Percentiles rank a stretch among this genome's conserved stretches.
Conservation (phyloP, 2,888 invertebrate genomes). For the Drosophila anceps region DNA sequence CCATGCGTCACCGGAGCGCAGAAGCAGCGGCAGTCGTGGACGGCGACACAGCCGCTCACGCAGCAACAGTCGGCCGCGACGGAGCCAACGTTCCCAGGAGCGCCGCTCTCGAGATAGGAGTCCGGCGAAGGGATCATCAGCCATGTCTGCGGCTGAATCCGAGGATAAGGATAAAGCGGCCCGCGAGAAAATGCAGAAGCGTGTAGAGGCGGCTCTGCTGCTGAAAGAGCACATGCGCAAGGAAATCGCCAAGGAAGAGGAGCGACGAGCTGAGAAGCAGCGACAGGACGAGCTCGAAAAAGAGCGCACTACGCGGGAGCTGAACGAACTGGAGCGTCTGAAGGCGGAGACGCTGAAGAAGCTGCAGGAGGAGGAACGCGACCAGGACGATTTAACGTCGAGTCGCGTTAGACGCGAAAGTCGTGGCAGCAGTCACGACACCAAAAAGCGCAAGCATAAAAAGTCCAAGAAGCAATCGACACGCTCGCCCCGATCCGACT, state of each 20-base stretch:
- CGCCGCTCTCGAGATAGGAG: constrained; percentile 43
- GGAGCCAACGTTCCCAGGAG: constrained; percentile 48
- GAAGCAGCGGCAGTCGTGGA: constrained; percentile 58
- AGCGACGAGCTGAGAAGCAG: constrained; percentile 86
- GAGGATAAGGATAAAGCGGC: constrained; percentile 81
- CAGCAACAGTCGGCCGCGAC: constrained; percentile 54
- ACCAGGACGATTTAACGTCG: constrained; percentile 16
- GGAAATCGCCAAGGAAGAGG: constrained; percentile 87
- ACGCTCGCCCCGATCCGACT: constrained; percentile 79
- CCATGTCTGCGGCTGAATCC: constrained; percentile 35
- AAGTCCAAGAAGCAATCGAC: constrained; percentile 82
- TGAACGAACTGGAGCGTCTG: constrained; percentile 84
- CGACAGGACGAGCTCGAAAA: constrained; percentile 83
- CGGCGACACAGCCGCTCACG: constrained; percentile 58
- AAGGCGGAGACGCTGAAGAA: constrained; percentile 84
- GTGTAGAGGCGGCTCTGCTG: constrained; percentile 86
- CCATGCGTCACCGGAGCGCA: constrained; percentile 39
- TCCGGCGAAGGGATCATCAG: constrained; percentile 41
- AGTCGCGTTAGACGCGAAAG: constrained; percentile 48
- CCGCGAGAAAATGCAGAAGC: constrained; percentile 85
- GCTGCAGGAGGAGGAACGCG: constrained; percentile 81
- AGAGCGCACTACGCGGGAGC: constrained; percentile 82
- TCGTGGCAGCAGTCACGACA: constrained; percentile 55
- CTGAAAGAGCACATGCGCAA: constrained; percentile 88
- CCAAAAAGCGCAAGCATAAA: constrained; percentile 83